These are phyloP conservation scores for Erebia palarica DNA, from an alignment of 2,888 invertebrate species.

Conservation along the genomic window DNA sequence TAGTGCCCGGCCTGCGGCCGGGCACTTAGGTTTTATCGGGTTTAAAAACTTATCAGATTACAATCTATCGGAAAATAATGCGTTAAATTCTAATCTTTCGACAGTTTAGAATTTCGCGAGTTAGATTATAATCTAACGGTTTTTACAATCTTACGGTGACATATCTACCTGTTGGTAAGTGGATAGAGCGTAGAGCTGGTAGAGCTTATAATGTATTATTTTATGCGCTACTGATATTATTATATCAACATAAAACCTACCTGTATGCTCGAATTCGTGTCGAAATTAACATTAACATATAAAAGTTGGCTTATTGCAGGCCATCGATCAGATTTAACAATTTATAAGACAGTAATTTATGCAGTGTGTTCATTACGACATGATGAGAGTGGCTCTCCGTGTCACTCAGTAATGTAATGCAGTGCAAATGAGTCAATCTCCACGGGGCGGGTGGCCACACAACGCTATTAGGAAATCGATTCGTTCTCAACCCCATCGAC, in stretches of 20 bases:
- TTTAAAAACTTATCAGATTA: too few species aligned
- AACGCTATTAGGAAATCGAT: constrained; percentile 79
- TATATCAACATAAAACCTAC: not conserved
- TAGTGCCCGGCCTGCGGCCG: too few species aligned
- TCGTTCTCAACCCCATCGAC: constrained; percentile 56
- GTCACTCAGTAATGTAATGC: constrained; percentile 81
- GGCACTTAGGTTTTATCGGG: too few species aligned
- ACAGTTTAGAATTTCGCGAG: too few species aligned
- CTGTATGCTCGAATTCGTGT: not conserved
- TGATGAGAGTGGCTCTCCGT: constrained; percentile 80
- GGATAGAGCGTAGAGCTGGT: too few species aligned
- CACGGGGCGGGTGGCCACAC: constrained; percentile 68
- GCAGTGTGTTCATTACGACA: constrained; percentile 68
- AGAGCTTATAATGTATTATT: too few species aligned
- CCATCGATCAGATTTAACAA: constrained; percentile 15
- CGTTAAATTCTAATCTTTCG: too few species aligned
- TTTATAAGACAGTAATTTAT: constrained; percentile 42
- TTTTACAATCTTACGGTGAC: too few species aligned
- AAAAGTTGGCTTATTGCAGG: not conserved
- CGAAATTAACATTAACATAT: not conserved
- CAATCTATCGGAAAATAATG: too few species aligned
- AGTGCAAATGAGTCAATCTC: constrained; percentile 83
- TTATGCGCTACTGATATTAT: too few species aligned
- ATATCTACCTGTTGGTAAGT: too few species aligned
- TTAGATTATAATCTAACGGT: too few species aligned